Percentiles rank a stretch among this genome's conserved stretches.
phyloP scores from a whole-genome alignment of 2,888 invertebrate species.

The Drosophila merina region DNA sequence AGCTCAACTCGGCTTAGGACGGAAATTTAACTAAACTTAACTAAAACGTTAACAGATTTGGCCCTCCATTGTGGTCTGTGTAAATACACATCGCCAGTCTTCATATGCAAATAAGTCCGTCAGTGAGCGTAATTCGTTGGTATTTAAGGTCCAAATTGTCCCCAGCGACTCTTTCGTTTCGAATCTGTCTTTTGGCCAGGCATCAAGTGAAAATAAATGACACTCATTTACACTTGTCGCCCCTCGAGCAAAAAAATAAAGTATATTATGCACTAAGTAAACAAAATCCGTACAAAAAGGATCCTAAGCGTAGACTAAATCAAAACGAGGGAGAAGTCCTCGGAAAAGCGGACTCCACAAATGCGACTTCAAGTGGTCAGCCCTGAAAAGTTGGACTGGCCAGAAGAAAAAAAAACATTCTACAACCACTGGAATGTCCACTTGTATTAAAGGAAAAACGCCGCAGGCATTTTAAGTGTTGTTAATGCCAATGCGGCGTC shows the following conservation, averaged over 20 bases:
- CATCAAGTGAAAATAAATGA: slow-evolving; percentile 58
- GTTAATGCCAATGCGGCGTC: slow-evolving; percentile 71
- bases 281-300: slow-evolving; percentile 42
- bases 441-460: slow-evolving; percentile 74
- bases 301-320: slow-evolving; percentile 70
- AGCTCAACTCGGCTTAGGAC: slow-evolving; percentile 9
- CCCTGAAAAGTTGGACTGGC: slow-evolving; percentile 50
- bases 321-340: slow-evolving; percentile 63
- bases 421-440: slow-evolving; percentile 61
- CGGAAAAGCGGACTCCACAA: slow-evolving; percentile 50
- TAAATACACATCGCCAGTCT: slow-evolving; percentile 9
- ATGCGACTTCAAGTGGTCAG: slow-evolving; percentile 52
- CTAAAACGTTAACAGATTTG: slow-evolving; percentile 28
- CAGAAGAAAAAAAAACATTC: slow-evolving; percentile 14
- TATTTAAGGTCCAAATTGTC: slow-evolving; percentile 32
- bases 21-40: slow-evolving; percentile 33
- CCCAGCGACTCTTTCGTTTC: slow-evolving; percentile 12
- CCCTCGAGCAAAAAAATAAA: slow-evolving; percentile 19
- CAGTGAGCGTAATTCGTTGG: slow-evolving; percentile 35
- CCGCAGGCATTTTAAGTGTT: slow-evolving; percentile 77
- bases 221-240: slow-evolving; percentile 70
- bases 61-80: slow-evolving; percentile 19
- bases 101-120: slow-evolving; percentile 32
- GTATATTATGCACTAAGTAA: slow-evolving; percentile 30
- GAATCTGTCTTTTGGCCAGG: slow-evolving; percentile 29